Percentiles rank a stretch among this genome's conserved stretches.
These are phyloP conservation scores for Oceanodroma tethys DNA, from an alignment of 2,113 vertebrate species.

Conservation along the genomic window DNA sequence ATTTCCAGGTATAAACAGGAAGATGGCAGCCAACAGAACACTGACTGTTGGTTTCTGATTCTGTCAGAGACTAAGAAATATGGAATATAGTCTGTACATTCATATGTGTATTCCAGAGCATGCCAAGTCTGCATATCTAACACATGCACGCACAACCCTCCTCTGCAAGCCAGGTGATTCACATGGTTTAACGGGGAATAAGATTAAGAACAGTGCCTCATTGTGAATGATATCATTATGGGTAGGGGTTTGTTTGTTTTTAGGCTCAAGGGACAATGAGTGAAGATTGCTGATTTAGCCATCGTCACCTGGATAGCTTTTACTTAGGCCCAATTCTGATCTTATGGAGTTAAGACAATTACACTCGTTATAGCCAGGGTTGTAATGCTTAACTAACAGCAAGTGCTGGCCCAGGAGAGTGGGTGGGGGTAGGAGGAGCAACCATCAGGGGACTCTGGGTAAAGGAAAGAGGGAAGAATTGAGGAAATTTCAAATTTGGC, in stretches of 20 bases:
- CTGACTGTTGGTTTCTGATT: not conserved
- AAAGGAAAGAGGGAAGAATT: not conserved
- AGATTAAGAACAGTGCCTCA: not conserved
- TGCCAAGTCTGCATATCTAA: not conserved
- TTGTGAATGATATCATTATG: not conserved
- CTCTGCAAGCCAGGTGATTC: not conserved
- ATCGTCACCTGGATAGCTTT: not conserved
- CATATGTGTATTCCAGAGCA: not conserved
- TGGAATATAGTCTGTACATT: not conserved
- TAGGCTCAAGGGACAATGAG: not conserved
- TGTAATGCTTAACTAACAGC: not conserved
- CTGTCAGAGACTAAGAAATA: not conserved
- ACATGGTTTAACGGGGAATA: not conserved
- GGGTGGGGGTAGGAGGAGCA: rapidly evolving
- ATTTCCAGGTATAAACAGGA: not conserved
- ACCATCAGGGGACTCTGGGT: rapidly evolving
- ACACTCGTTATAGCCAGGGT: not conserved
- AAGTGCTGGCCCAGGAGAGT: not conserved
- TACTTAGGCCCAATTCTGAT: not conserved
- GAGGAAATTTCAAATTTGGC: not conserved
- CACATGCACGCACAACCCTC: rapidly evolving
- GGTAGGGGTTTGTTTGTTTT: not conserved
- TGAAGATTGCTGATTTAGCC: not conserved
- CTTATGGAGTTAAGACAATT: rapidly evolving
- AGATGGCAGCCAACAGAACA: not conserved